Conservation (phyloP, 2,888 invertebrate species). For the Tachina fera region DNA sequence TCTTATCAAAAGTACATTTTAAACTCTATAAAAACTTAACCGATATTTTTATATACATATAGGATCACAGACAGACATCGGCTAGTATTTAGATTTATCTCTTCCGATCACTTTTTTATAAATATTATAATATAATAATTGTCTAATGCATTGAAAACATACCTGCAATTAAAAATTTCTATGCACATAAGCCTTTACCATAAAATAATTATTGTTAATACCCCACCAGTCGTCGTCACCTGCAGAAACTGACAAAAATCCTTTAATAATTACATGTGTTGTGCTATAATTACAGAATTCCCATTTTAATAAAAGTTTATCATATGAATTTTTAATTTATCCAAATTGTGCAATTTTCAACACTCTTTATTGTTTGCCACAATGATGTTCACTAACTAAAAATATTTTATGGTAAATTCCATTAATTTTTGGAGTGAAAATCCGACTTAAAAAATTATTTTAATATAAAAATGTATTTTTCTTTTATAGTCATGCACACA, state of each 20-base stretch:
- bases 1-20: no score
- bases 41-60: no score
- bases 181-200: not conserved
- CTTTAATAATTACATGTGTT: conserved; percentile 5
- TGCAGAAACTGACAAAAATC: not conserved
- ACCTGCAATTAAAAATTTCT: not conserved
- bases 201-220: conserved; percentile 10
- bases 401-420: conserved; percentile 50
- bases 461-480: conserved; percentile 49
- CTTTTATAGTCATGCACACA: conserved; percentile 8
- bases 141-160: not conserved
- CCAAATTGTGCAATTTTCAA: conserved; percentile 61
- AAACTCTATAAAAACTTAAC: no score
- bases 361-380: conserved; percentile 12
- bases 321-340: conserved; percentile 57
- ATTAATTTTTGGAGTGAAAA: conserved; percentile 49
- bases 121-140: no score
- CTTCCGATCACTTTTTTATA: no score
- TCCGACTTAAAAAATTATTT: conserved; percentile 37
- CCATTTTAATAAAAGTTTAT: conserved; percentile 49
- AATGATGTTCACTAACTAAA: conserved; percentile 16
- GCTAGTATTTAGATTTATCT: no score
- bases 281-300: conserved; percentile 3
- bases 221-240: not conserved
- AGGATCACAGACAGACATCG: no score